Evolutionary conservation across 53 echinoderm and acorn worm genomes (phyloP), one percentile per base, ranked within the genome.

Genomic region (Echinarachnius parma): DNA sequence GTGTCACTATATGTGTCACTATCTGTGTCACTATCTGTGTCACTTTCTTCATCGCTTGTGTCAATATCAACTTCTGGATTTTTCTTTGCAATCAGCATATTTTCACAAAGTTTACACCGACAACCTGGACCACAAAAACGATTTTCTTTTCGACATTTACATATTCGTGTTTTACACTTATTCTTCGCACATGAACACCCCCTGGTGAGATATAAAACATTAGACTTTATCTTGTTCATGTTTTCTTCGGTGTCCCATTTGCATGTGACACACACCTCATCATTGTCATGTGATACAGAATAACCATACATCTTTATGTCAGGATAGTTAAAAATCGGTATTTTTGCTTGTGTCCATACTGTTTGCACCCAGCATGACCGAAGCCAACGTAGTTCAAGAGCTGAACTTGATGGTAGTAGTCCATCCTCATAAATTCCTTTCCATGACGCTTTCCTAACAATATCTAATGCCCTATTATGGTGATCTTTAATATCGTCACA

Each of bases 321-420:
- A 24, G 83, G 83, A 63, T 64, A 82, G 10, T 20, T 28, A 45
- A 75, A 75, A 3, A 31, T 10, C 45, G 63, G 34, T 21, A 15
- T 1, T 8, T 31, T 53, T 15, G 65, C 62, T 14, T 53, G 46
- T 9, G 25, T 69, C 83, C 83, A 83, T 23, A 88, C 60, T 35
- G 67, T 52, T 14, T 60, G 44, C 5, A 88, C 88, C 82, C 82
- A 88, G 37, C 83, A 88, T 21, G 60, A 59, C 27, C 89, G 32
- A 1, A 69, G 44, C 89, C 84, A 84, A 57, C 85, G 84, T 18
- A 77, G 63, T 44, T 37, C 21, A 14, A 84, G 48, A 9, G 84
- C 77, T 34, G 30, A 34, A 70, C 60, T 7, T 31, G 84, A 81
- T 14, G 76, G 89, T 15, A 89, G 45, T 31, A 75, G 59, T 54